phyloP scores from a whole-genome alignment of 2,113 vertebrate genomes.

The Conger conger region DNA sequence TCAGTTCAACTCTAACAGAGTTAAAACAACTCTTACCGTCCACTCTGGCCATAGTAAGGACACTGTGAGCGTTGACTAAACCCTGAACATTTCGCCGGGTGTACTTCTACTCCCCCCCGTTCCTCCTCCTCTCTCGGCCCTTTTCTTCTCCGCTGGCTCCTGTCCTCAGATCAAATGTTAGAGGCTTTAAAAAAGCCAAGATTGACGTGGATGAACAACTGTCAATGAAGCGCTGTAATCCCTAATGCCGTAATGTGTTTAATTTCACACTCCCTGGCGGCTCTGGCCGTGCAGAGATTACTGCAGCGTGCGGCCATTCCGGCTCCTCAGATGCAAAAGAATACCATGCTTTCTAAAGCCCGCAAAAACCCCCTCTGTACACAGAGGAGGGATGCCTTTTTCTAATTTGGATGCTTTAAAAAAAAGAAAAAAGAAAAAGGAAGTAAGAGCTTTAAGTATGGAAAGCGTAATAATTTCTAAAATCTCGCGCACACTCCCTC shows the following conservation, averaged over 20 bases:
- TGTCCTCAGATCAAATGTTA: slow-evolving; percentile 88
- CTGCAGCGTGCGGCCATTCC: slow-evolving; percentile 67
- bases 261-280: slow-evolving; percentile 93
- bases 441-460: slow-evolving; percentile 51
- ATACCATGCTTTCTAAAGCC: slow-evolving; percentile 49
- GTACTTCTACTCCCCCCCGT: not conserved
- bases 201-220: slow-evolving; percentile 96
- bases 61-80: no score
- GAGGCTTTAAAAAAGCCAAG: slow-evolving; percentile 85
- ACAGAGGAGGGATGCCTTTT: slow-evolving; percentile 19
- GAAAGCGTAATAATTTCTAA: slow-evolving; percentile 67
- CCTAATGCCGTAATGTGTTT: slow-evolving; percentile 92
- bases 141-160: slow-evolving; percentile 71
- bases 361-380: not conserved
- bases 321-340: slow-evolving; percentile 59
- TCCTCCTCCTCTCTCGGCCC: slow-evolving; percentile 55
- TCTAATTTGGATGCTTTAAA: slow-evolving; percentile 14
- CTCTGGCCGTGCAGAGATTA: slow-evolving; percentile 74
- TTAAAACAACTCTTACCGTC: no score
- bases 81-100: no score
- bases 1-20: no score
- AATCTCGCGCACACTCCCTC: slow-evolving; percentile 63
- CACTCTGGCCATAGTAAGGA: no score
- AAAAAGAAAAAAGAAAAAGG: not conserved
- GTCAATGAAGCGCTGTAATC: slow-evolving; percentile 92